Base-by-base conservation (phyloP, 2,888 invertebrate genomes). In the Liodrosophila aerea region DNA sequence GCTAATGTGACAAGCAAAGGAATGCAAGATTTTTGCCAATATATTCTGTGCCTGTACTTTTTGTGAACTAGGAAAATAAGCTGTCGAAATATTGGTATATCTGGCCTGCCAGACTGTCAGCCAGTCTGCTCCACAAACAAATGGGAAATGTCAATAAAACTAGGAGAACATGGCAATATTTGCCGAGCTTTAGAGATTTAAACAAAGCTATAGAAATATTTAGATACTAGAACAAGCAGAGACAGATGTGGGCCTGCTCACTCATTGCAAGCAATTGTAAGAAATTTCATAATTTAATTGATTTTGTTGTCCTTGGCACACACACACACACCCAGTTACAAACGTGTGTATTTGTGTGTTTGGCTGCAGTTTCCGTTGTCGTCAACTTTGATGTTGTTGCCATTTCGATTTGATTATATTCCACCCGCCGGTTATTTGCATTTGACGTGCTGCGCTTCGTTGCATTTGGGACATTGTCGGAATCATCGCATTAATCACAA, bases 381-480 rank as follows among this genome's bases (percentile, higher is more conserved):
- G 68, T 73, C 51, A 76, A 80, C 61, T 80, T 69, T 61, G 66
- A 65, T 69, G 69, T 76, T 80, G 73, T 73, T 76, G 73, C 62
- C 73, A 66, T 62, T 78, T 80, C 76, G 77, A 84, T 76, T 78
- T 84, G 78, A 78, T 78, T 78, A 76, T 83, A 67, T 53, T 57
- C 58, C 41, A 63, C 53, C 81, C 77, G 84, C 56, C 64, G 74
- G 80, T 78, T 83, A 76, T 78, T 83, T 84, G 84, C 84, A 83
- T 83, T 80, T 80, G 67, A 70, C 61, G 76, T 69, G 67, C 71
- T 65, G 64, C 67, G 81, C 76, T 59, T 67, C 53, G 78, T 59
- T 81, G 78, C 78, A 70, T 76, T 64, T 61, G 33, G 64, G 44
- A 39, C 50, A 57, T 72, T 72, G 72, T 58, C 58, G 57, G 46